A percentile compares a stretch with the other conserved stretches of the same genome.
Evolutionary conservation across 2,113 vertebrate species (phyloP).

Genomic region (Nyctereutes procyonoides): DNA sequence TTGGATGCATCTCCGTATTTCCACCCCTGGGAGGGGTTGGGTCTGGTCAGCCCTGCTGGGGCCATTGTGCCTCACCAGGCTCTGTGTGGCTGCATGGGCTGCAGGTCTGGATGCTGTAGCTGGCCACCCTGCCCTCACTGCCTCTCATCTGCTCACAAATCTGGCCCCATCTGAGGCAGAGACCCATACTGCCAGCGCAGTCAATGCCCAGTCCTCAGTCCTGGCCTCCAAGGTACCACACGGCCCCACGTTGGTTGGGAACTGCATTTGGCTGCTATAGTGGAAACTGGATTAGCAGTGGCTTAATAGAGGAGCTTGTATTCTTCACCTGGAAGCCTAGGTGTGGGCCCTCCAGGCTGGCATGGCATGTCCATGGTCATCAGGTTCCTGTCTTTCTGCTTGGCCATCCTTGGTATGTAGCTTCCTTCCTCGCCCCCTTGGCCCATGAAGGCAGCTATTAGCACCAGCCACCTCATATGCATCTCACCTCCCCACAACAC

Average conservation of each 20-base stretch:
- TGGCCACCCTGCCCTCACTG: background rate
- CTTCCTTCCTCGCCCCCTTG: background rate
- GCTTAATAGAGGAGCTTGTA: background rate
- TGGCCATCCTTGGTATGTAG: background rate
- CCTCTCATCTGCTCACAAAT: background rate
- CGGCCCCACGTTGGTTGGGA: fast-evolving
- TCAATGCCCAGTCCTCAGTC: background rate
- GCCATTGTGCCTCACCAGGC: background rate
- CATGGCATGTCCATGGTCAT: background rate
- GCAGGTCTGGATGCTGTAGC: no score
- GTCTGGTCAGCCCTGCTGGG: background rate
- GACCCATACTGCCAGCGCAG: background rate
- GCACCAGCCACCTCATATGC: background rate
- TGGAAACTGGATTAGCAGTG: background rate
- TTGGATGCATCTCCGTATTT: background rate
- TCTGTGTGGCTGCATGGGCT: background rate
- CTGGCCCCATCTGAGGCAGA: background rate
- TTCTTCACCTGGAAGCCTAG: background rate
- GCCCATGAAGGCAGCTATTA: background rate
- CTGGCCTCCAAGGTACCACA: background rate
- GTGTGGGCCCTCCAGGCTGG: background rate
- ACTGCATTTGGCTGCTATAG: background rate
- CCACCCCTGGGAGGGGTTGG: background rate
- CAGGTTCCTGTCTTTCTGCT: background rate
- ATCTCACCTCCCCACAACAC: background rate